phyloP scores from a whole-genome alignment of 2,888 invertebrate genomes.

The Ormyrus labotus region DNA sequence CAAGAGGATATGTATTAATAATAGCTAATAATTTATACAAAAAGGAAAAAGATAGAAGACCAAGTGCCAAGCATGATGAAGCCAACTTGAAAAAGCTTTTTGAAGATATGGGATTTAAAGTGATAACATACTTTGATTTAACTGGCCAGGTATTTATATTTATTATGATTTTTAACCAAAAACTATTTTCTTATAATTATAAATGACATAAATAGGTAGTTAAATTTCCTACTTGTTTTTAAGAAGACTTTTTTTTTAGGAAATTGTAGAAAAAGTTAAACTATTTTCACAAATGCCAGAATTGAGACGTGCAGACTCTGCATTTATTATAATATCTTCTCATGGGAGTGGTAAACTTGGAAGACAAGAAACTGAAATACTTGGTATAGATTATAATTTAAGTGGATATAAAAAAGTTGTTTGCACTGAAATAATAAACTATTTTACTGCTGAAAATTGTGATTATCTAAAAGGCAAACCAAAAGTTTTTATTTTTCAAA shows the following conservation, averaged over 20 bases:
- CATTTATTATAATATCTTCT: conserved; percentile 71
- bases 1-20: conserved; percentile 71
- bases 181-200: neutral
- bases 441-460: conserved; percentile 76
- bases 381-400: conserved; percentile 62
- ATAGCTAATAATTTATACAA: conserved; percentile 67
- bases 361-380: conserved; percentile 64
- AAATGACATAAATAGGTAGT: neutral
- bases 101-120: conserved; percentile 70
- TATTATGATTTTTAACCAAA: neutral
- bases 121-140: conserved; percentile 61
- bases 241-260: conserved; percentile 59
- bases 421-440: conserved; percentile 66
- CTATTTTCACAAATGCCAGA: conserved; percentile 64
- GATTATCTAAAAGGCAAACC: conserved; percentile 77
- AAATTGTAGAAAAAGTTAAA: conserved; percentile 61
- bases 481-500: conserved; percentile 80
- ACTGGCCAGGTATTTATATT: conserved; percentile 64
- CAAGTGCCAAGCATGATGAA: conserved; percentile 67
- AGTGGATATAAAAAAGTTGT: conserved; percentile 61
- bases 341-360: conserved; percentile 65
- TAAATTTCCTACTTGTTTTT: neutral
- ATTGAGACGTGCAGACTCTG: conserved; percentile 68
- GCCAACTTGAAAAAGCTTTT: conserved; percentile 67
- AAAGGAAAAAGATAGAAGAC: conserved; percentile 43